These are phyloP conservation scores for Microctonus hyperodae DNA, from an alignment of 2,888 invertebrate genomes.

Conservation along the genomic window DNA sequence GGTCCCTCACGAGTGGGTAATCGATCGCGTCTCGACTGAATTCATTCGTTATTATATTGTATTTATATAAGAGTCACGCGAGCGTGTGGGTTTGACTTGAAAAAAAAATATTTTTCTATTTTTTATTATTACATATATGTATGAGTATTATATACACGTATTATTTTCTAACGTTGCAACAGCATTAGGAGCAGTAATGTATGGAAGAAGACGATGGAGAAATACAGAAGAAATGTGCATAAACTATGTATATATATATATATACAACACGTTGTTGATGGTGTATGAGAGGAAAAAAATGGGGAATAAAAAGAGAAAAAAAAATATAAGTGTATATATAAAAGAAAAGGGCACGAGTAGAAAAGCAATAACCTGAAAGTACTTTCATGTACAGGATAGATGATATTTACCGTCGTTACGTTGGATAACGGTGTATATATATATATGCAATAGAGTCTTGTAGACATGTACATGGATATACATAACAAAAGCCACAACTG, in stretches of 20 bases:
- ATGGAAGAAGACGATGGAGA: slow-evolving; percentile 30
- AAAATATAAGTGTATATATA: too few relatives aligned
- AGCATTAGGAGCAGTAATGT: slow-evolving; percentile 25
- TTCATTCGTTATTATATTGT: slow-evolving; percentile 23
- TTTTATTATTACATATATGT: background rate
- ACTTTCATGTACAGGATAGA: slow-evolving; percentile 19
- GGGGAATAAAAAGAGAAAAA: slow-evolving; percentile 8
- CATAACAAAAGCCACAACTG: background rate
- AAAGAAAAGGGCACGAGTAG: slow-evolving; percentile 9
- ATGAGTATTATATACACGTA: too few relatives aligned
- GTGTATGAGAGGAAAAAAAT: slow-evolving; percentile 2
- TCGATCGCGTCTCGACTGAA: slow-evolving; percentile 33
- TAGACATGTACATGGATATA: background rate
- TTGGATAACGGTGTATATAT: slow-evolving; percentile 27
- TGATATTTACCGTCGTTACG: slow-evolving; percentile 20
- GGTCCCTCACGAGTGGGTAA: slow-evolving; percentile 26
- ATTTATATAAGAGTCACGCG: slow-evolving; percentile 24
- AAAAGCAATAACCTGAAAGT: slow-evolving; percentile 30
- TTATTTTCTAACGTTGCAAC: background rate
- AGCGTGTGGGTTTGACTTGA: slow-evolving; percentile 39
- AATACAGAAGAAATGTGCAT: slow-evolving; percentile 9
- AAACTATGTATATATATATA: background rate
- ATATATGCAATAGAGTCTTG: too few relatives aligned
- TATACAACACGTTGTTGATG: too few relatives aligned
- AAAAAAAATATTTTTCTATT: slow-evolving; percentile 40